Conservation (phyloP, 2,113 vertebrate genomes). For the Alectura lathami region DNA sequence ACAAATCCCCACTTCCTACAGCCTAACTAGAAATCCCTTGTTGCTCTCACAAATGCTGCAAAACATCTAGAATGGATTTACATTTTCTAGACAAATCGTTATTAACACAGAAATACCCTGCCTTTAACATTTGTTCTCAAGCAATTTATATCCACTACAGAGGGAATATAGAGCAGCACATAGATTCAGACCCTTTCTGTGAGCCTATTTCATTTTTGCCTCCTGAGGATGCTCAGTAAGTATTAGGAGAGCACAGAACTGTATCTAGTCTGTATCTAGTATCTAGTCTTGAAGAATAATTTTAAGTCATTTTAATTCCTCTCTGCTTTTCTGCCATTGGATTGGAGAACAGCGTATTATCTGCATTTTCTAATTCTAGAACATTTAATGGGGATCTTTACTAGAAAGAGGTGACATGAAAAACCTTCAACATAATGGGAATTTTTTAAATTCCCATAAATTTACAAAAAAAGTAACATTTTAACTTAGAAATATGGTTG, state of each 20-base stretch:
- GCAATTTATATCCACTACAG: not conserved
- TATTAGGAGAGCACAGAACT: not conserved
- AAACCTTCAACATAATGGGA: not conserved
- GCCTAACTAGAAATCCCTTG: not conserved
- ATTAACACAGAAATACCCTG: not conserved
- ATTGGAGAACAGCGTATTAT: not conserved
- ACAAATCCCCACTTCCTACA: not conserved
- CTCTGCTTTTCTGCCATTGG: not conserved
- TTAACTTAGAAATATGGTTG: not conserved
- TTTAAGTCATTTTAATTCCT: not conserved
- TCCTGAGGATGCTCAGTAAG: not conserved
- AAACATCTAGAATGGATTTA: not conserved
- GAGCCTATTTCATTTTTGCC: too few species aligned
- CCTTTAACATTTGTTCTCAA: not conserved
- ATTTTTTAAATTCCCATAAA: too few species aligned
- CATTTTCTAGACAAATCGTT: not conserved
- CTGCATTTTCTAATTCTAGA: not conserved
- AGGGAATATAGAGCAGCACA: not conserved
- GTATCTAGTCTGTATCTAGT: not conserved
- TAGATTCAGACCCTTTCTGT: not conserved
- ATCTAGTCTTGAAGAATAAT: not conserved
- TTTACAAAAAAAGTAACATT: not conserved
- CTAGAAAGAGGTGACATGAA: not conserved
- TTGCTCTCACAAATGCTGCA: not conserved
- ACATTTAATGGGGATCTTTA: not conserved